A percentile compares a stretch with the other conserved stretches of the same genome.
These are phyloP conservation scores for Panagrolaimus sp. DNA, from an alignment of 1,140 invertebrate species.

Conservation along the genomic window DNA sequence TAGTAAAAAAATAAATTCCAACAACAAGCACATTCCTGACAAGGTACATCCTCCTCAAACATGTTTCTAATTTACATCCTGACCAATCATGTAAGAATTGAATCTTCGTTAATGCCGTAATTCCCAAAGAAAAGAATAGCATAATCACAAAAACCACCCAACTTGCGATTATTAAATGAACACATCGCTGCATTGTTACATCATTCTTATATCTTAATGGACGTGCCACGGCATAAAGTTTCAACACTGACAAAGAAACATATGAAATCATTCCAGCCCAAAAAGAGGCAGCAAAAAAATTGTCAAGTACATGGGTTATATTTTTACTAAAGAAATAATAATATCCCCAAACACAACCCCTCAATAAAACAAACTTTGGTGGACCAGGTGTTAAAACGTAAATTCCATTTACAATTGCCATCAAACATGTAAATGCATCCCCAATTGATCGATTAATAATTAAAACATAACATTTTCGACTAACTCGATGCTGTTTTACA, in stretches of 20 bases:
- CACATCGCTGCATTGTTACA: conserved; percentile 49
- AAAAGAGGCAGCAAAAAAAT: conserved; percentile 46
- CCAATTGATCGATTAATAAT: conserved; percentile 49
- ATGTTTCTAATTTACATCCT: conserved; percentile 33
- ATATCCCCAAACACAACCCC: conserved; percentile 10
- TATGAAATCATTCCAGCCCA: conserved; percentile 55
- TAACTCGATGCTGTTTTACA: conserved; percentile 48
- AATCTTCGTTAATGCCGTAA: conserved; percentile 32
- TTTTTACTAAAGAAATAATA: conserved; percentile 34
- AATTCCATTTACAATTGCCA: conserved; percentile 26
- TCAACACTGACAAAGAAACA: conserved; percentile 42
- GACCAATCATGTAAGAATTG: conserved; percentile 29
- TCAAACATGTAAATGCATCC: conserved; percentile 45
- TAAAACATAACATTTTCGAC: conserved; percentile 50
- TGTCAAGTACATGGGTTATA: conserved; percentile 40
- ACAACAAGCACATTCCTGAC: conserved; percentile 22
- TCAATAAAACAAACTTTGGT: conserved; percentile 36
- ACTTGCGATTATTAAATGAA: conserved; percentile 40
- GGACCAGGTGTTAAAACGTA: conserved; percentile 37
- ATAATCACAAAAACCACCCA: conserved; percentile 34
- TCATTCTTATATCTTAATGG: conserved; percentile 47
- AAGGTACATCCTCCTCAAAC: conserved; percentile 32
- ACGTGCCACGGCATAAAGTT: conserved; percentile 47
- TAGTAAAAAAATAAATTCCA: conserved; percentile 33
- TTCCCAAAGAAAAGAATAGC: conserved; percentile 23